A percentile compares a stretch with the other conserved stretches of the same genome.
Conservation (phyloP, 2,888 invertebrate genomes). For the Tethea ocularis region DNA sequence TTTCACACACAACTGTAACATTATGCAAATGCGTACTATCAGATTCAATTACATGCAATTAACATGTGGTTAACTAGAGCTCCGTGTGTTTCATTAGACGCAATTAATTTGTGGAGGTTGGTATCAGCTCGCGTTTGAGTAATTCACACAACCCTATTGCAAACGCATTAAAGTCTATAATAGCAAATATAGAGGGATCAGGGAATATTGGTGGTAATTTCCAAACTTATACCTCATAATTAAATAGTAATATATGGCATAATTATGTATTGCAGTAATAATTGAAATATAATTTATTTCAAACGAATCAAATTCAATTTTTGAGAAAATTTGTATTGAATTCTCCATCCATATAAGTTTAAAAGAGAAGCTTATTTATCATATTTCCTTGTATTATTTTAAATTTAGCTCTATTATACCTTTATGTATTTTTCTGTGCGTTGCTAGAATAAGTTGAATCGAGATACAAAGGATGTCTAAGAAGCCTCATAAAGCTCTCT, state of each 20-base stretch:
- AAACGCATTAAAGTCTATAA: conserved; percentile 23
- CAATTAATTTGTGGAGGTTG: conserved; percentile 62
- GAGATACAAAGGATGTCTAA: too few relatives aligned
- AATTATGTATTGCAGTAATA: not conserved
- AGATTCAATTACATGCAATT: conserved; percentile 17
- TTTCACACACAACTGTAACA: conserved; percentile 7
- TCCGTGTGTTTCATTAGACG: conserved; percentile 64
- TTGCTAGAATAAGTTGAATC: too few relatives aligned
- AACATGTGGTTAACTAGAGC: conserved; percentile 32
- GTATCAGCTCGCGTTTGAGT: conserved; percentile 16
- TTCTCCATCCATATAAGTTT: not conserved
- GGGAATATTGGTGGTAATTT: conserved; percentile 21
- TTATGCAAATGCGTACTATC: conserved; percentile 15
- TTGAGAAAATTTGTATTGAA: too few relatives aligned
- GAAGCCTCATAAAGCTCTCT: too few relatives aligned
- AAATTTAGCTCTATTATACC: too few relatives aligned
- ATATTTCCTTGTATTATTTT: too few relatives aligned
- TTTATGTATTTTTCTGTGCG: too few relatives aligned
- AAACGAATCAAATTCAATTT: too few relatives aligned
- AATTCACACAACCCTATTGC: too few relatives aligned
- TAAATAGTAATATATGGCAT: conserved; percentile 5
- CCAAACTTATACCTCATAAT: conserved; percentile 29
- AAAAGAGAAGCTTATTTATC: too few relatives aligned
- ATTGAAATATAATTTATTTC: too few relatives aligned
- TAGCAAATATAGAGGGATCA: conserved; percentile 17